Evolutionary conservation across 2,888 invertebrate genomes (phyloP), one percentile per base, ranked within the genome.

Genomic region (Philereme vetulata): DNA sequence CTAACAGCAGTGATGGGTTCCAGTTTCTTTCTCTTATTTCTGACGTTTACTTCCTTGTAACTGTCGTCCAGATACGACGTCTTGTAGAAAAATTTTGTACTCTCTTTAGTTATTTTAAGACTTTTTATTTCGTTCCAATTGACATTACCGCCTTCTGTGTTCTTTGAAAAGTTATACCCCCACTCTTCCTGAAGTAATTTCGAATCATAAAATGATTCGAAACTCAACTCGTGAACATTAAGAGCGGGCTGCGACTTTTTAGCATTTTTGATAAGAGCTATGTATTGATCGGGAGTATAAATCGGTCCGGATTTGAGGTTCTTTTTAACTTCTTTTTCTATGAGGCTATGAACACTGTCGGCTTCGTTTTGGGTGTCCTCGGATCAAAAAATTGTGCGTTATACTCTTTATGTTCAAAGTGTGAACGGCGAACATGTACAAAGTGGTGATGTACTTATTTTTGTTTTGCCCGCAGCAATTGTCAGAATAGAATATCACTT

Each of bases 331-430:
- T 56, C 59, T 38, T 53, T 63, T 54, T 56, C 61, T 21, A 63
- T 63, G 4, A 63, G n/a, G 42, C 55, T 56, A 40, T 63, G 59
- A 5, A 56, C 53, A 35, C 46, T 63, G 38, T 62, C 53, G 44
- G 71, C 80, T 62, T 78, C 78, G 58, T 81, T 81, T 66, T 80
- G 80, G 9, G 75, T 73, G 82, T 49, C 77, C 76, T 52, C 46
- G 61, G n/a, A 80, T 76, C n/a, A 77, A 51, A 65, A 72, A 79
- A 60, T 77, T 80, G 62, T 80, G 77, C 32, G 69, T 75, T 51
- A 79, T 75, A 48, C 61, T 66, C 49, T 64, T 52, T 43, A 76
- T 70, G 52, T 68, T 68, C 49, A 68, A 60, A 50, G 51, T 51
- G 45, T 45, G 32, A 3, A 72, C 64, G 4, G 70, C 69, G 55